Conservation (phyloP, 2,113 vertebrate genomes). For the Paralichthys olivaceus region DNA sequence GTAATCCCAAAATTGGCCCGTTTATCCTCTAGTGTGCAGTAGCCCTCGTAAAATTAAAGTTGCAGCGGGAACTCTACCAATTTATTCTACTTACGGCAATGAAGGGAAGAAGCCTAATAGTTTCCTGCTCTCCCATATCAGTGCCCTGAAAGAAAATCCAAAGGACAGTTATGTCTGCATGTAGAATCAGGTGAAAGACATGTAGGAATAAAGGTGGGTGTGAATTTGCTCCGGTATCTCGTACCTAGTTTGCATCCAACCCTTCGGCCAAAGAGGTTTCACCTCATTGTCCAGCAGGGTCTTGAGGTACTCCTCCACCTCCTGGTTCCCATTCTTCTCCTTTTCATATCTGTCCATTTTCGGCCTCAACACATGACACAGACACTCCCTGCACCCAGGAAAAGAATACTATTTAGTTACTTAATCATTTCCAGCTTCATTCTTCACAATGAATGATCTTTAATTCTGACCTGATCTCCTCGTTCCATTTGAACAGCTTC, state of each 20-base stretch:
- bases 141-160: constrained; percentile 74
- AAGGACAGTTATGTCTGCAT: background rate
- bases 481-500: constrained; percentile 95
- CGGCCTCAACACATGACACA: constrained; percentile 86
- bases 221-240: background rate
- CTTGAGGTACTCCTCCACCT: constrained; percentile 91
- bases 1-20: no score
- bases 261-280: constrained; percentile 95
- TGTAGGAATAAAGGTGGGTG: no score
- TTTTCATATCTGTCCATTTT: constrained; percentile 86
- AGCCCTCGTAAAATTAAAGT: no score
- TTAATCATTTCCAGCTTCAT: background rate
- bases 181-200: background rate
- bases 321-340: constrained; percentile 82
- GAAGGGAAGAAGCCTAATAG: constrained; percentile 82
- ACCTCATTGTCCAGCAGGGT: constrained; percentile 89
- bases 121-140: constrained; percentile 89
- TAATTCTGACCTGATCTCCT: constrained; percentile 88
- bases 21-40: no score
- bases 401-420: background rate
- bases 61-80: background rate
- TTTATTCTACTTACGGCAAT: constrained; percentile 83
- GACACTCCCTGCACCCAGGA: constrained; percentile 82
- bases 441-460: background rate
- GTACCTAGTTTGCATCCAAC: constrained; percentile 97